Percentiles rank a stretch among this genome's conserved stretches.
Evolutionary conservation across 2,797 vertebrate genomes (phyloP).

Genomic region (Acrocephalus scirpaceus): DNA sequence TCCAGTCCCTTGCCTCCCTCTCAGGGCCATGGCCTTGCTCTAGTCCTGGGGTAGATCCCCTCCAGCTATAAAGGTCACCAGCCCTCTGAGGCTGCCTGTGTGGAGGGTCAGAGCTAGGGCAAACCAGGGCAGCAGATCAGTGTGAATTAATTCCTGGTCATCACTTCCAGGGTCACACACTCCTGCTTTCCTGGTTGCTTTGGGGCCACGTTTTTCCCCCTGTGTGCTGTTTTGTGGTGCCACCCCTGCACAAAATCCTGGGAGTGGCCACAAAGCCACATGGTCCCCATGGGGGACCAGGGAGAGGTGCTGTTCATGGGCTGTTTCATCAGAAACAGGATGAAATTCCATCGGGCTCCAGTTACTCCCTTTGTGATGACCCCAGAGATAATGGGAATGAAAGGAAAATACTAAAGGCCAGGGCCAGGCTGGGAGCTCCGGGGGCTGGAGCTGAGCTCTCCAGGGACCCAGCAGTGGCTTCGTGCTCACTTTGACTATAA

Average conservation of each 20-base stretch:
- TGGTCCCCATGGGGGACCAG: background rate
- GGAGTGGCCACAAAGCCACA: background rate
- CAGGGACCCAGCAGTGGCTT: constrained; percentile 27
- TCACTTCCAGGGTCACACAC: background rate
- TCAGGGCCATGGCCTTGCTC: background rate
- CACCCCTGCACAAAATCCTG: background rate
- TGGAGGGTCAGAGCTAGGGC: background rate
- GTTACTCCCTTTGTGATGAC: constrained; percentile 49
- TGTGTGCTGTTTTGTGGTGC: background rate
- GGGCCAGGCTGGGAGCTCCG: constrained; percentile 14
- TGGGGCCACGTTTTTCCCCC: accelerated
- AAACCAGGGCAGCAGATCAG: background rate
- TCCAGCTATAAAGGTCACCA: accelerated
- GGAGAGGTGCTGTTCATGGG: background rate
- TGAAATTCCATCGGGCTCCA: constrained; percentile 10
- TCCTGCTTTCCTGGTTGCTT: background rate
- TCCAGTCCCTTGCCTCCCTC: background rate
- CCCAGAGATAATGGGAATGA: constrained; percentile 56
- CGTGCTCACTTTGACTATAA: constrained; percentile 66
- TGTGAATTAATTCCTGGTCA: background rate
- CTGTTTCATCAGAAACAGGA: background rate
- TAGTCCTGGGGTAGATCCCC: background rate
- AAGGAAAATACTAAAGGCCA: constrained; percentile 61
- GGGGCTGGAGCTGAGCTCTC: background rate
- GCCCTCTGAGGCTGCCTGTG: background rate